Conservation (phyloP, 1,140 invertebrate genomes). For the Orchestia grillus region DNA sequence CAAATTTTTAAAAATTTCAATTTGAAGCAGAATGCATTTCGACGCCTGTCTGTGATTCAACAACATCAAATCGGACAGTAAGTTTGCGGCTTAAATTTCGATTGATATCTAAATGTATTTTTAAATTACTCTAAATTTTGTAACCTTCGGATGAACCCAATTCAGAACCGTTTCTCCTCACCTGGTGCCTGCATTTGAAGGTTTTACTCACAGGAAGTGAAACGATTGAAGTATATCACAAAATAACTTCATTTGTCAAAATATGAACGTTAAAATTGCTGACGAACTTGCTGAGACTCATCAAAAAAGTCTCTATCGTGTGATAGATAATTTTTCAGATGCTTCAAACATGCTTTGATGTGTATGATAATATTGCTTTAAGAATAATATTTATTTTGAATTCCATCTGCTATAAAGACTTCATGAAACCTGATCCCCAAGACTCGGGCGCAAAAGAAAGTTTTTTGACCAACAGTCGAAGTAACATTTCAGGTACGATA, state of each 20-base stretch:
- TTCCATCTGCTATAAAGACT: background rate
- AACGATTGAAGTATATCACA: too few species aligned
- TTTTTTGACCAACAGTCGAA: background rate
- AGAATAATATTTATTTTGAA: background rate
- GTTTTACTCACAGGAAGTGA: background rate
- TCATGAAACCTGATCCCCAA: background rate
- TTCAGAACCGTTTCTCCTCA: background rate
- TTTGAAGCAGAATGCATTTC: too few species aligned
- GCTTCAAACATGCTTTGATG: background rate
- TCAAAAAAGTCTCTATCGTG: background rate
- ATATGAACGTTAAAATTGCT: background rate
- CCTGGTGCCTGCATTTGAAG: background rate
- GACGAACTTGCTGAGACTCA: background rate
- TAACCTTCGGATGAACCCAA: background rate
- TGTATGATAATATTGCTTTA: background rate
- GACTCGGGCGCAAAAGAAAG: background rate
- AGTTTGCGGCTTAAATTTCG: too few species aligned
- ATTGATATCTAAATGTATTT: too few species aligned
- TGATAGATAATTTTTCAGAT: background rate
- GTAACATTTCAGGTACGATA: background rate
- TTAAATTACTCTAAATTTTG: background rate
- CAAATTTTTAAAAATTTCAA: too few species aligned
- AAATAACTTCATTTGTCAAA: too few species aligned
- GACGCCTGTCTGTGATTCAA: too few species aligned
- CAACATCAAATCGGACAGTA: too few species aligned